Percentiles rank a stretch among this genome's conserved stretches.
phyloP scores from a whole-genome alignment of 30 jellyfish, hydroid and myxozoan species.

The Hydra vulgaris region DNA sequence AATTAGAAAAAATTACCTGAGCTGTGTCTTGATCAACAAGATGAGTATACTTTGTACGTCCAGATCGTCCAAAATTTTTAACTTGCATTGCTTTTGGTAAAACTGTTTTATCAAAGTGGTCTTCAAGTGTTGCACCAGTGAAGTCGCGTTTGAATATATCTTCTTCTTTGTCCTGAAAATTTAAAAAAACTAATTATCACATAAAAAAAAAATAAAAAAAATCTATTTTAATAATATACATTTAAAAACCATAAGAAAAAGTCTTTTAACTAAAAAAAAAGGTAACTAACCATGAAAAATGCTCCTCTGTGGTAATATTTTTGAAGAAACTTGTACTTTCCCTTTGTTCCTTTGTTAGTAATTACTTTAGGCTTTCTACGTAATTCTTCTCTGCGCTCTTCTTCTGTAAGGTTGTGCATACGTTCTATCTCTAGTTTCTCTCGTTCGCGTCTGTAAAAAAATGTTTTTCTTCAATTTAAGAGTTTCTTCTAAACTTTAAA shows the following conservation, averaged over 20 bases:
- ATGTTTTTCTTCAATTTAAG: background rate
- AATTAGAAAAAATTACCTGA: conserved; percentile 61
- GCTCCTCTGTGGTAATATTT: conserved; percentile 98
- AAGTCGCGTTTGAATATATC: conserved; percentile 50
- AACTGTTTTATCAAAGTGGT: conserved; percentile 92
- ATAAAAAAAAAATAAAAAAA: too few relatives aligned
- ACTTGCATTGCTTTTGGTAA: conserved; percentile 99
- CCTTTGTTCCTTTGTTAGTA: conserved; percentile 83
- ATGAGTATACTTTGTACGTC: conserved; percentile 98
- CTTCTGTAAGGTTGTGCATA: conserved; percentile 78
- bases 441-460: conserved; percentile 50
- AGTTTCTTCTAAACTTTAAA: background rate
- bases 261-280: too few relatives aligned
- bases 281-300: conserved; percentile 86
- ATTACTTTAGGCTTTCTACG: conserved; percentile 63
- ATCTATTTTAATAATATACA: too few relatives aligned
- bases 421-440: conserved; percentile 75
- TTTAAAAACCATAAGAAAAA: too few relatives aligned
- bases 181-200: background rate
- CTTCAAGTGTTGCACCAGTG: conserved; percentile 92
- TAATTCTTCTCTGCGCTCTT: conserved; percentile 76
- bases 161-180: conserved; percentile 69
- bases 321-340: conserved; percentile 92
- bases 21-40: conserved; percentile 96
- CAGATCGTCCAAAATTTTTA: conserved; percentile 96